Evolutionary conservation across 2,888 invertebrate genomes (phyloP).

Genomic region (Helobdella robusta): DNA sequence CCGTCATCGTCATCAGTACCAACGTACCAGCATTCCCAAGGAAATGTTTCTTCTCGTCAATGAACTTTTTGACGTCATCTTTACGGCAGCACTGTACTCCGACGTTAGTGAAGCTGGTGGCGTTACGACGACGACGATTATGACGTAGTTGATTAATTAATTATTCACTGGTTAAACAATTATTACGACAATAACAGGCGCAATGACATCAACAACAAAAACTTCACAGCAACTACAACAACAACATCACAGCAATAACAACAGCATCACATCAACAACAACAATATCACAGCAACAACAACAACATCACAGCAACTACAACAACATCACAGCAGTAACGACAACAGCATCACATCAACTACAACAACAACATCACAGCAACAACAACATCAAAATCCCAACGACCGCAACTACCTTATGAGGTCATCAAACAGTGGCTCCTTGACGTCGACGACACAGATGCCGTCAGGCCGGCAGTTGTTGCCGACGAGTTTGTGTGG

Average conservation of each 20-base stretch:
- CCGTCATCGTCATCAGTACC: neutral
- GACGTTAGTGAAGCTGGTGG: conserved; percentile 1
- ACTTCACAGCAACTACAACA: neutral
- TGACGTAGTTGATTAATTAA: neutral
- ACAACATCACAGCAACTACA: neutral
- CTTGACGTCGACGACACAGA: neutral
- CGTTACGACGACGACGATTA: neutral
- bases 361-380: neutral
- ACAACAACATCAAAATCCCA: neutral
- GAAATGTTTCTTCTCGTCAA: neutral
- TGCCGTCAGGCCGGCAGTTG: conserved; percentile 1
- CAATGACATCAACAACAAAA: neutral
- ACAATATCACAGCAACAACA: neutral
- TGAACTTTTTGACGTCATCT: neutral
- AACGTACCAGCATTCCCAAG: neutral
- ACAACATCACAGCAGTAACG: neutral
- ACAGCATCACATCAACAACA: neutral
- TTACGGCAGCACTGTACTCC: neutral
- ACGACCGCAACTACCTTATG: neutral
- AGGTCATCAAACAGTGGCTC: neutral
- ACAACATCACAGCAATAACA: neutral
- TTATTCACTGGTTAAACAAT: too few relatives aligned
- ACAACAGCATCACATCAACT: neutral
- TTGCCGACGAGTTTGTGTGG: conserved; percentile 13
- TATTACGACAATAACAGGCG: neutral